phyloP scores from a whole-genome alignment of 2,113 vertebrate genomes.

The Maccullochella peelii region DNA sequence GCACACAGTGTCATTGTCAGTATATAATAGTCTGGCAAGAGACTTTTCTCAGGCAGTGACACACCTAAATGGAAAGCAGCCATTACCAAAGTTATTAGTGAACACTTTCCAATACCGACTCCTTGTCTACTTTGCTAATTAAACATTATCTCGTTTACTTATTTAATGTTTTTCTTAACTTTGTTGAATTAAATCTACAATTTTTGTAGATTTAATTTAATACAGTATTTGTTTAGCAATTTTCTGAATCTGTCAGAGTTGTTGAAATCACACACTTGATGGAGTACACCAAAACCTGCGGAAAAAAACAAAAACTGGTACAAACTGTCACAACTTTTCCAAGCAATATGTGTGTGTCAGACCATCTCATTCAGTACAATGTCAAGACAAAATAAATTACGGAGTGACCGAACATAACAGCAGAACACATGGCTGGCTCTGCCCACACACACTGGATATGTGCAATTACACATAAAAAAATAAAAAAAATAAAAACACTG shows the following conservation, averaged over 20 bases:
- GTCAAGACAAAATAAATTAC: slow-evolving; percentile 9
- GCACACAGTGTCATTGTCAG: background rate
- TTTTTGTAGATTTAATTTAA: too few relatives aligned
- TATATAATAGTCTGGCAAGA: too few relatives aligned
- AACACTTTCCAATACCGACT: too few relatives aligned
- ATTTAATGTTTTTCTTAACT: background rate
- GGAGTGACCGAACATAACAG: background rate
- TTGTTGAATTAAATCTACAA: background rate
- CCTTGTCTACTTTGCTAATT: background rate
- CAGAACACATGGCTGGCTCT: background rate
- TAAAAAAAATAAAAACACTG: too few relatives aligned
- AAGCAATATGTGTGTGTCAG: background rate
- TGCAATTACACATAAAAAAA: background rate
- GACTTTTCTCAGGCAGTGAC: background rate
- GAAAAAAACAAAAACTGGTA: background rate
- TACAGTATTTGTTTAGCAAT: too few relatives aligned
- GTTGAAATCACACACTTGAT: background rate
- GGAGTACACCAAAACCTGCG: background rate
- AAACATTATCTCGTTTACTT: background rate
- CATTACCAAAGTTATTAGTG: background rate
- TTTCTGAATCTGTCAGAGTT: background rate
- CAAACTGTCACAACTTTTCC: slow-evolving; percentile 14
- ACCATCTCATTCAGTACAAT: background rate
- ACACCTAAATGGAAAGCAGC: background rate
- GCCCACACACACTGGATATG: background rate